Conservation (phyloP, 1,140 invertebrate species). For the Meloidogyne exigua region DNA sequence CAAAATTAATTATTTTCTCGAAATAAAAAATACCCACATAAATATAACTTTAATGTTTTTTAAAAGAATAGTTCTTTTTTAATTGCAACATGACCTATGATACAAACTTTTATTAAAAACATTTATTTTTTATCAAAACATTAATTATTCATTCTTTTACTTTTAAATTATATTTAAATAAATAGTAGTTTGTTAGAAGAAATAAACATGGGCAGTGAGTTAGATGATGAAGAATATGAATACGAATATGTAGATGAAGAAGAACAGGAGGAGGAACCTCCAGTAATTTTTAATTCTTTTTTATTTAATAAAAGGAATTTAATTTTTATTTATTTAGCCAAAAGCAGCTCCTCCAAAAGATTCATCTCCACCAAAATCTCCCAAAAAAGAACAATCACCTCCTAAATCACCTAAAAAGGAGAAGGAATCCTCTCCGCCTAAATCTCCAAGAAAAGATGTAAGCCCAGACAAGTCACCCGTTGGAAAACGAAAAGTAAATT, state of each 20-base stretch:
- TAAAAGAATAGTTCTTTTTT: no score
- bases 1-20: no score
- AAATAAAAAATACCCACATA: no score
- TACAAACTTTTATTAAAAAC: no score
- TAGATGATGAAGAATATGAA: not conserved
- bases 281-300: no score
- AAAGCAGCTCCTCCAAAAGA: constrained; percentile 4
- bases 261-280: not conserved
- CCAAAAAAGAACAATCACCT: constrained; percentile 24
- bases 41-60: no score
- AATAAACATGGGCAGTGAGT: not conserved
- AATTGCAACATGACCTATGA: no score
- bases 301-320: no score
- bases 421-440: not conserved
- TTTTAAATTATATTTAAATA: not conserved
- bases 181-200: not conserved
- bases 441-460: constrained; percentile 20
- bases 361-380: not conserved
- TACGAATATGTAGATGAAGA: not conserved
- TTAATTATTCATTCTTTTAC: not conserved
- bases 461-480: constrained; percentile 23
- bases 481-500: constrained; percentile 20
- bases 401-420: constrained; percentile 21
- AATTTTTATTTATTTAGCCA: not conserved
- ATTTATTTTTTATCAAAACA: no score